Conservation (phyloP, 2,888 invertebrate species). For the Acronicta aceris region DNA sequence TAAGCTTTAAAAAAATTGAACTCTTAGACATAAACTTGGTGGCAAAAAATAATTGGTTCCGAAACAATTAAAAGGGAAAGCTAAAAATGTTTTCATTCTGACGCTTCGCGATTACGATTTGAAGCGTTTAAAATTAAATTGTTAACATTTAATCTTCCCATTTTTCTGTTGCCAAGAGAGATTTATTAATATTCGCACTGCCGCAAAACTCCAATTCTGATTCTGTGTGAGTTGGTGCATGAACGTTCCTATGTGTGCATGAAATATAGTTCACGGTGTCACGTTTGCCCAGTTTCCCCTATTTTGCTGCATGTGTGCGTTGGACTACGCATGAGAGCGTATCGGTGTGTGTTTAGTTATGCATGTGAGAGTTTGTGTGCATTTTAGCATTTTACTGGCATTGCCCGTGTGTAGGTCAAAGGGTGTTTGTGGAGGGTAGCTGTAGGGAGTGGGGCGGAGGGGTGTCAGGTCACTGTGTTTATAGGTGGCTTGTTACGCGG, state of each 20-base stretch:
- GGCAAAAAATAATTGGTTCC: slow-evolving; percentile 37
- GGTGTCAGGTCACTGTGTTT: slow-evolving; percentile 83
- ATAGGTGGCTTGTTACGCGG: slow-evolving; percentile 73
- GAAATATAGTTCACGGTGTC: slow-evolving; percentile 66
- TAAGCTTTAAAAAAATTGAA: too few relatives aligned
- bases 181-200: slow-evolving; percentile 51
- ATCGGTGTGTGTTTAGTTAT: slow-evolving; percentile 40
- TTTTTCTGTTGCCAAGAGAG: slow-evolving; percentile 59
- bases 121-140: slow-evolving; percentile 46
- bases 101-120: slow-evolving; percentile 37
- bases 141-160: slow-evolving; percentile 45
- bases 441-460: slow-evolving; percentile 48
- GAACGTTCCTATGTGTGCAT: slow-evolving; percentile 47
- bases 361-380: slow-evolving; percentile 51
- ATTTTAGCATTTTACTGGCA: slow-evolving; percentile 56
- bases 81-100: slow-evolving; percentile 43
- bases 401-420: slow-evolving; percentile 65
- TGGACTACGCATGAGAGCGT: slow-evolving; percentile 34
- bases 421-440: slow-evolving; percentile 59
- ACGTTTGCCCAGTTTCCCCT: slow-evolving; percentile 63
- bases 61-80: slow-evolving; percentile 50
- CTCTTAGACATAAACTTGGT: slow-evolving; percentile 42
- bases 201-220: slow-evolving; percentile 47
- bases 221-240: slow-evolving; percentile 47
- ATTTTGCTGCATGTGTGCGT: slow-evolving; percentile 55